These are phyloP conservation scores for Monopis laevigella DNA, from an alignment of 2,888 invertebrate genomes.

Conservation along the genomic window DNA sequence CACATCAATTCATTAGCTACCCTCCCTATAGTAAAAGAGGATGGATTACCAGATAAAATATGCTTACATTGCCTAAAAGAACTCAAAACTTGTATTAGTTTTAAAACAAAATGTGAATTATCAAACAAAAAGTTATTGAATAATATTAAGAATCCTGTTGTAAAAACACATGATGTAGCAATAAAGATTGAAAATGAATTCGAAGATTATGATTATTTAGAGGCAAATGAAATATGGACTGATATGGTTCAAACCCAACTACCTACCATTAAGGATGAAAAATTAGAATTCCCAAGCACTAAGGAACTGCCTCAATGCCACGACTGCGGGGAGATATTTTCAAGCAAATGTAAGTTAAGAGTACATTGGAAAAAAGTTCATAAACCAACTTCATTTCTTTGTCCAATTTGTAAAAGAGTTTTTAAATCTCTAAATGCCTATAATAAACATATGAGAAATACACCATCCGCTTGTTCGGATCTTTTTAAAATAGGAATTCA, in stretches of 20 bases:
- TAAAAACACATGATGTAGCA: slow-evolving; percentile 14
- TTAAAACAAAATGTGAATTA: slow-evolving; percentile 41
- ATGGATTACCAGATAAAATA: slow-evolving; percentile 42
- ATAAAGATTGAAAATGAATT: slow-evolving; percentile 25
- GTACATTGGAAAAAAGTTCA: slow-evolving; percentile 36
- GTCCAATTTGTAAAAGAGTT: slow-evolving; percentile 25
- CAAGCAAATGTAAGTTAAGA: slow-evolving; percentile 33
- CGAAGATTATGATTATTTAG: slow-evolving; percentile 17
- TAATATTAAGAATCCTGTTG: slow-evolving; percentile 10
- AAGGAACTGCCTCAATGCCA: slow-evolving; percentile 29
- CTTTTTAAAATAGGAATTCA: slow-evolving; percentile 17
- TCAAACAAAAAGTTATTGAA: slow-evolving; percentile 26
- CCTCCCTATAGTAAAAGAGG: slow-evolving; percentile 34
- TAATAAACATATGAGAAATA: slow-evolving; percentile 22
- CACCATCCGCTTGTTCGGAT: slow-evolving; percentile 19
- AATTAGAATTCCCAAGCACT: slow-evolving; percentile 16
- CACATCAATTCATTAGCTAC: slow-evolving; percentile 38
- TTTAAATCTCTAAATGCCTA: slow-evolving; percentile 23
- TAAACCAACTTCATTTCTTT: slow-evolving; percentile 22
- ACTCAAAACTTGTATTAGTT: slow-evolving; percentile 36
- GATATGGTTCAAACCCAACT: slow-evolving; percentile 12
- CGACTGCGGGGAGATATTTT: slow-evolving; percentile 31
- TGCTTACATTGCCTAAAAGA: slow-evolving; percentile 40
- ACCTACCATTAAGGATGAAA: not conserved
- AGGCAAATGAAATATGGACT: slow-evolving; percentile 16